phyloP scores from a whole-genome alignment of 53 echinoderm and acorn worm species.

The Hippasteria phrygiana region DNA sequence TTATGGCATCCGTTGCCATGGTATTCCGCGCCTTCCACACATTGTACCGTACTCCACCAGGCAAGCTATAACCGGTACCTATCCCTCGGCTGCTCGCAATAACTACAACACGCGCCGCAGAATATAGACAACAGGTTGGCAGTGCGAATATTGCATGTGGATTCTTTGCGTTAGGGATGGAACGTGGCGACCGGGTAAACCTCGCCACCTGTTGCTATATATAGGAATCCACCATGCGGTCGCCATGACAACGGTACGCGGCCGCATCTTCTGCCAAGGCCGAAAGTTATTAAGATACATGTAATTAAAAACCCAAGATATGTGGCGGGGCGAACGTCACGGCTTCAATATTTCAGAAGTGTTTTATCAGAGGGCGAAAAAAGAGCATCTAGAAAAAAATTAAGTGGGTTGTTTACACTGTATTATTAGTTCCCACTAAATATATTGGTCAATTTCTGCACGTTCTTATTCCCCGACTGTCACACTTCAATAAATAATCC shows the following conservation, averaged over 20 bases:
- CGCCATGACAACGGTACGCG: not conserved
- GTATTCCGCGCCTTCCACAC: not conserved
- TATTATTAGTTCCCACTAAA: too few relatives aligned
- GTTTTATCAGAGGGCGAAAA: not conserved
- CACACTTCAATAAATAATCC: too few relatives aligned
- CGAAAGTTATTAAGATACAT: not conserved
- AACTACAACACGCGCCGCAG: too few relatives aligned
- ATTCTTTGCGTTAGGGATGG: too few relatives aligned
- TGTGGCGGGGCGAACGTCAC: not conserved
- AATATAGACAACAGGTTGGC: too few relatives aligned
- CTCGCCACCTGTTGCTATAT: constrained; percentile 15
- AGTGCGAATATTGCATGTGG: not conserved
- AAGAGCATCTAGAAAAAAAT: too few relatives aligned
- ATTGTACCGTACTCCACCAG: not conserved
- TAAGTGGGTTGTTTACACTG: too few relatives aligned
- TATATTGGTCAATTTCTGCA: too few relatives aligned
- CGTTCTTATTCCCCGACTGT: too few relatives aligned
- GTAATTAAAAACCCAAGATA: not conserved
- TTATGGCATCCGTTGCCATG: not conserved
- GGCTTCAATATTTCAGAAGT: not conserved
- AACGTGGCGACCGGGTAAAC: not conserved
- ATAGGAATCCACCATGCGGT: not conserved
- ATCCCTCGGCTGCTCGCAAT: too few relatives aligned
- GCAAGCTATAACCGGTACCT: too few relatives aligned
- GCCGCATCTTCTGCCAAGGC: not conserved